Conservation (phyloP, 35 echinoderm and acorn worm species). For the Chiridota heheva region DNA sequence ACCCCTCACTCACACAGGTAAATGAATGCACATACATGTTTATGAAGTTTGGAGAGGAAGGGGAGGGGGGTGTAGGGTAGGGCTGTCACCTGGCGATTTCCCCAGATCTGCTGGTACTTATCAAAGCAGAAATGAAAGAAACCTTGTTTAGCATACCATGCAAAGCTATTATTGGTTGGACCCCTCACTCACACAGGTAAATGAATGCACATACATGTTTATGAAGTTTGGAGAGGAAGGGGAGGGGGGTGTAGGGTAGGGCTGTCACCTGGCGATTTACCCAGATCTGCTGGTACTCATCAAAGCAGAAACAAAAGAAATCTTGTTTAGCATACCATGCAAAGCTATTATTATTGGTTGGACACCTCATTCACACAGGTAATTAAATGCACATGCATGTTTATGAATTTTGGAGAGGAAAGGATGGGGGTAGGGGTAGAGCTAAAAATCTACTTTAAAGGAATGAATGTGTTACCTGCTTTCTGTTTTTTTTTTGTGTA, state of each 20-base stretch:
- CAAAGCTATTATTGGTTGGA: slow-evolving; percentile 94
- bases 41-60: too few relatives aligned
- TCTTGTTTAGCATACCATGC: slow-evolving; percentile 75
- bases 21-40: too few relatives aligned
- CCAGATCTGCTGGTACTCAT: slow-evolving; percentile 76
- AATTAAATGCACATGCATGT: too few relatives aligned
- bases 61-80: too few relatives aligned
- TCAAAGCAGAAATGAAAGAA: slow-evolving; percentile 41
- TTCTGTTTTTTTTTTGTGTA: too few relatives aligned
- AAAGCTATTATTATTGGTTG: slow-evolving; percentile 93
- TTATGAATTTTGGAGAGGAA: too few relatives aligned
- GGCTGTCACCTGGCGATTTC: slow-evolving; percentile 79
- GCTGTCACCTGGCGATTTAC: slow-evolving; percentile 74
- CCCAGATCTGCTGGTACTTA: slow-evolving; percentile 70
- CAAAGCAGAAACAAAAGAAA: slow-evolving; percentile 35
- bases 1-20: slow-evolving; percentile 77
- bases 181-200: slow-evolving; percentile 71
- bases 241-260: too few relatives aligned
- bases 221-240: too few relatives aligned
- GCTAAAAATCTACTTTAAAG: too few relatives aligned
- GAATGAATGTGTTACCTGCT: too few relatives aligned
- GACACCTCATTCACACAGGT: slow-evolving; percentile 80
- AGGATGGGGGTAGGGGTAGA: too few relatives aligned
- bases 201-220: too few relatives aligned
- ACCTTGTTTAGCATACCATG: slow-evolving; percentile 77